Evolutionary conservation across 2,113 vertebrate species (phyloP), one percentile per base, ranked within the genome.

Genomic region (Coracopsis vasa): DNA sequence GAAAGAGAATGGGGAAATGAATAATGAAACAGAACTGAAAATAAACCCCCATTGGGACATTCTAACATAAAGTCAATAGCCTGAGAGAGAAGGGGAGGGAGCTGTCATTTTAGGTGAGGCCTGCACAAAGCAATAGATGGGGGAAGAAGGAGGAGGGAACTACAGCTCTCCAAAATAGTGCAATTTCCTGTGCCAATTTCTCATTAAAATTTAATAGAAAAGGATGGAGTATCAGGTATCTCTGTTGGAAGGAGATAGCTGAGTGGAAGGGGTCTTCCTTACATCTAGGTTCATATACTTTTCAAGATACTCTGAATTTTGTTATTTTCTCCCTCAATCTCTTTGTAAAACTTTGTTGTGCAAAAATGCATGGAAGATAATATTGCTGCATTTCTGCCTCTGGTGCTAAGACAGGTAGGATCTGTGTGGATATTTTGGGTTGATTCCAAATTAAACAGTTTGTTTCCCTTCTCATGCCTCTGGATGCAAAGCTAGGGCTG

Each of bases 21-120:
- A 91, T 96, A 94, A 90, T 56, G 81, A 93, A 95, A 90, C 56
- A 85, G 81, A 94, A 88, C 2, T 17, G 85, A 91, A 96, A 91
- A 95, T 77, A 95, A 97, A 58, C 67, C 71, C 93, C 88, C 42
- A 70, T 61, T 66, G 92, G 85, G 95, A 88, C 74, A 77, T 62
- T 90, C 58, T 71, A 87, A 69, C 65, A 90, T 77, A 11, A 90
- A 82, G 81, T 80, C 66, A 91, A 50, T 53, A 88, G 93, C 31
- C 71, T 58, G 53, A 77, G 81, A 73, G 66, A 72, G 73, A 65
- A 77, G 70, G 81, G 81, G 78, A 90, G 66, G 86, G 87, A 93
- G 87, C 93, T 95, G 93, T 85, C 91, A 82, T 75, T 73, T 81
- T 50, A 85, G 61, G 86, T 67, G 84, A 96, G 91, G 90, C 28